Conservation (phyloP, 2,888 invertebrate genomes). For the Leptinotarsa rubiginosa region DNA sequence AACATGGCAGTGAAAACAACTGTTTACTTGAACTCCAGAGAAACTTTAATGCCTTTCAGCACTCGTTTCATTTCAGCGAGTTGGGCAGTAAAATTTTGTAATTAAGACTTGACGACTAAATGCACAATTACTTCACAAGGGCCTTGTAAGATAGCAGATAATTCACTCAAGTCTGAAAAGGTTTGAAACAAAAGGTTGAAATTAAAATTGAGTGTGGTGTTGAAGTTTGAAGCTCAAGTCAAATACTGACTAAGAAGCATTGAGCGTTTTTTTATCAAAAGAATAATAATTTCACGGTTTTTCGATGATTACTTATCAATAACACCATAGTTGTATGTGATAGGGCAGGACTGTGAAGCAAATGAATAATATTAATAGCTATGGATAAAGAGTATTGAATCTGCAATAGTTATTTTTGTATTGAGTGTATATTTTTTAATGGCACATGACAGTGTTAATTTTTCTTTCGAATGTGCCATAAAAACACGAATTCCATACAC, state of each 20-base stretch:
- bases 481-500: too few relatives aligned
- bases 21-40: background rate
- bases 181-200: constrained; percentile 4
- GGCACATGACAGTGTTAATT: too few relatives aligned
- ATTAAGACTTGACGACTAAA: constrained; percentile 16
- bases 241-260: background rate
- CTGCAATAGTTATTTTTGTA: too few relatives aligned
- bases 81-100: constrained; percentile 12
- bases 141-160: constrained; percentile 4
- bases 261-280: too few relatives aligned
- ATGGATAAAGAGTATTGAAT: too few relatives aligned
- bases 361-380: too few relatives aligned
- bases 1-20: constrained; percentile 2
- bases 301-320: too few relatives aligned
- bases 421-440: too few relatives aligned
- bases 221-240: background rate
- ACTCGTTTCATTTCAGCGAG: constrained; percentile 6
- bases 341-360: too few relatives aligned
- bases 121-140: background rate
- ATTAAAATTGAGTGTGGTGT: background rate
- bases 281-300: too few relatives aligned
- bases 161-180: background rate
- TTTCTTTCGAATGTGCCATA: too few relatives aligned
- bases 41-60: background rate
- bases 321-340: too few relatives aligned